Base-by-base conservation (phyloP, 2,888 invertebrate genomes). In the Philaethria dido region DNA sequence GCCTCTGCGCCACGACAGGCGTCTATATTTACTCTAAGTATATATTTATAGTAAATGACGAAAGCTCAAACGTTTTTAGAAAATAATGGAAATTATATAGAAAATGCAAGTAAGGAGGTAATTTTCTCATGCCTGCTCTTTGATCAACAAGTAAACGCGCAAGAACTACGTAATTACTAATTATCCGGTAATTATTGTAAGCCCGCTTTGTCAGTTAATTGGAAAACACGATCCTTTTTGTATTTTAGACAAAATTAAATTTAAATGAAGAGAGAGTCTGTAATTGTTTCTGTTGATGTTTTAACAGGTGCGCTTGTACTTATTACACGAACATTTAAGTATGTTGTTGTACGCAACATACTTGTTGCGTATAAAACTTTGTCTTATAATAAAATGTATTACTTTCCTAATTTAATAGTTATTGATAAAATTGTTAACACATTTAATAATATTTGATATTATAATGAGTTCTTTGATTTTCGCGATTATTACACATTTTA, bases 101-200 rank as follows among this genome's bases (percentile, higher is more conserved):
- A 68, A 68, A 68, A 60, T 60, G n/a, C 25, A 59, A 48, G 29
- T 48, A 25, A 18, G 29, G 16, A 50, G 18, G 42, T 50, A 39
- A 59, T 55, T 64, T 64, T 59, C 64, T 25, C 48, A 20, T 39
- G 47, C 64, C 39, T 13, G 42, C 18, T 57, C 54, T 59, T 48
- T 48, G 39, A 50, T 39, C 55, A 39, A 20, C 42, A 48, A 18
- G 50, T 55, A 64, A 59, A 59, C 20, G 45, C 45, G n/a, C 36
- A 36, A 45, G 22, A 47, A 55, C 55, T 55, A 48, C 44, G 59
- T 59, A 59, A 45, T 45, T 29, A 59, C 29, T 47, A 42, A 59
- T 64, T 64, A 64, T 11, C 29, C 20, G 16, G 47, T 59, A 64
- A 64, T 64, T 59, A 64, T 59, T 33, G 42, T 18, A n/a, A 64